phyloP scores from a whole-genome alignment of 23 tunicate genomes.

The Halocynthia aurantium region DNA sequence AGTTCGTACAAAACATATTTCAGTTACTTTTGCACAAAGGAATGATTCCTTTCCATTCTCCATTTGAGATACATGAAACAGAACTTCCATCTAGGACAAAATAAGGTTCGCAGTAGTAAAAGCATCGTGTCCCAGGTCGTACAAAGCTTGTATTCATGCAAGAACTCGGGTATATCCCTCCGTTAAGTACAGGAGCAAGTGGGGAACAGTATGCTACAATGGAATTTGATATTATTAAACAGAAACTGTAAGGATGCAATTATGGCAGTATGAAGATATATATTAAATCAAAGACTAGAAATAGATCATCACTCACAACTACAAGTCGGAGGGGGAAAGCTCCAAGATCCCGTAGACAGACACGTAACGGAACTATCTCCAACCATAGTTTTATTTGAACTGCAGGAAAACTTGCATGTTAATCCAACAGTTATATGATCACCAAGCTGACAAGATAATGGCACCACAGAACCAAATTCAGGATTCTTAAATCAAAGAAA shows the following conservation, averaged over 20 bases:
- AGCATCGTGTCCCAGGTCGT: constrained; percentile 32
- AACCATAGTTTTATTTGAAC: constrained; percentile 10
- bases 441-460: constrained; percentile 1
- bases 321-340: constrained; percentile 22
- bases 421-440: constrained; percentile 12
- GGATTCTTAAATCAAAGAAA: constrained; percentile 3
- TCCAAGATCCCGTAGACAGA: constrained; percentile 41
- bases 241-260: neutral
- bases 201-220: constrained; percentile 11
- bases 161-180: constrained; percentile 30
- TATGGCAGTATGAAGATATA: neutral
- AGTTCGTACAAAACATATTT: neutral
- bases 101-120: constrained; percentile 33
- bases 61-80: constrained; percentile 31
- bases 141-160: constrained; percentile 11
- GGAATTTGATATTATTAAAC: neutral
- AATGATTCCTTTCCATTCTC: constrained; percentile 46
- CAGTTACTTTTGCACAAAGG: constrained; percentile 58
- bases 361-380: constrained; percentile 29
- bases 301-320: constrained; percentile 5
- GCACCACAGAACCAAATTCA: constrained; percentile 10
- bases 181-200: neutral
- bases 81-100: constrained; percentile 34
- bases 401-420: constrained; percentile 24
- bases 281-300: neutral